Base-by-base conservation (phyloP, 2,113 vertebrate species). In the Chaetodon auriga region DNA sequence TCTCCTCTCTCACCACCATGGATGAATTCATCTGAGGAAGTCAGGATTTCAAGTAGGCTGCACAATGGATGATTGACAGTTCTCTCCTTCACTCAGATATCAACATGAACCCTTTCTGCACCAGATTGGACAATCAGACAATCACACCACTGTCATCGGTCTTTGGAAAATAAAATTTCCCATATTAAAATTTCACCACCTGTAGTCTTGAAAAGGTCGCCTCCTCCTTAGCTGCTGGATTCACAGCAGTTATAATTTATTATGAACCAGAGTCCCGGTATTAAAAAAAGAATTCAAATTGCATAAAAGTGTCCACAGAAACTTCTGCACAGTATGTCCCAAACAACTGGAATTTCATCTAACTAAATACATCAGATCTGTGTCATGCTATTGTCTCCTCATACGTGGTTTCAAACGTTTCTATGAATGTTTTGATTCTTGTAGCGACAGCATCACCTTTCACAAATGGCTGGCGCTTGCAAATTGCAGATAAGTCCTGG, bases 41-140 rank as follows among this genome's bases (percentile, higher is more conserved):
- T 77, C 46, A 43, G 48, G 10, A 51, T 79, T 68, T 18, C 5
- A 70, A 60, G 53, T 38, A 30, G 68, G 30, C 54, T n/a, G 30
- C 38, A 38, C n/a, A 53, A 53, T 23, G 46, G 43, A 61, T 65
- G 63, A 83, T 46, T 81, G 65, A 81, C 73, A 63, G n/a, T 5
- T 77, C 3, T 35, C 45, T 57, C 49, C 41, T 46, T 68, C 25
- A 65, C 30, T 63, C 21, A 30, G 23, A 72, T 43, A 41, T 74
- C 48, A 62, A 14, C 35, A 69, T 21, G 4, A 72, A 10, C 10
- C 38, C 21, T 53, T 61, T 18, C 3, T 25, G n/a, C 63, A 16
- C 55, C 38, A 12, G 46, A 53, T 10, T 43, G 43, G 66, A 66
- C 54, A 68, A 53, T 61, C 49, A 14, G 66, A 70, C 60, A 68